Conservation (phyloP, 2,797 vertebrate species). For the Lepidocolaptes lacrymiger region DNA sequence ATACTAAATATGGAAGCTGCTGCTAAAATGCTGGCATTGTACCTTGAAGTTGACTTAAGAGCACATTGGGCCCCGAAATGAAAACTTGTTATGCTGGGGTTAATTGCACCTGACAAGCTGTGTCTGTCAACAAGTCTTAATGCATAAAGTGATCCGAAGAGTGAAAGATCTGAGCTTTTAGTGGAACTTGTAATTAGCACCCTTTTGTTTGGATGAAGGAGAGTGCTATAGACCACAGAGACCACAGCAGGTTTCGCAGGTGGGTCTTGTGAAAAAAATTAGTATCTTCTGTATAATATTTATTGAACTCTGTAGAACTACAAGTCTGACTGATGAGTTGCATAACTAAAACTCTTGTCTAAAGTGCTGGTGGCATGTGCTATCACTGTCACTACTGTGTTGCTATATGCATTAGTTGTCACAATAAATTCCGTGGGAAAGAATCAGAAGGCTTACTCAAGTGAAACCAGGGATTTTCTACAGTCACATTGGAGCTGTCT, state of each 20-base stretch:
- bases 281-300: background rate
- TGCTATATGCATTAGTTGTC: background rate
- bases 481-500: background rate
- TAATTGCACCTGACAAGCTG: background rate
- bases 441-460: background rate
- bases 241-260: background rate
- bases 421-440: background rate
- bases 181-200: background rate
- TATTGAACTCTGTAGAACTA: background rate
- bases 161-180: background rate
- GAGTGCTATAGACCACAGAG: background rate
- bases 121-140: background rate
- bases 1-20: background rate
- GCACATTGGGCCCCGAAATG: background rate
- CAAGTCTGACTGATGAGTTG: background rate
- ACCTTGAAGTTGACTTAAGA: background rate
- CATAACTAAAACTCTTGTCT: background rate
- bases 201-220: background rate
- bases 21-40: background rate
- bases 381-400: background rate
- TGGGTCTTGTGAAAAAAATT: background rate
- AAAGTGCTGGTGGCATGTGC: background rate
- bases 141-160: background rate
- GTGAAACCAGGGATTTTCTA: background rate
- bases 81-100: background rate